A percentile compares a stretch with the other conserved stretches of the same genome.
Conservation (phyloP, 2,888 invertebrate genomes). For the Mimas tiliae region DNA sequence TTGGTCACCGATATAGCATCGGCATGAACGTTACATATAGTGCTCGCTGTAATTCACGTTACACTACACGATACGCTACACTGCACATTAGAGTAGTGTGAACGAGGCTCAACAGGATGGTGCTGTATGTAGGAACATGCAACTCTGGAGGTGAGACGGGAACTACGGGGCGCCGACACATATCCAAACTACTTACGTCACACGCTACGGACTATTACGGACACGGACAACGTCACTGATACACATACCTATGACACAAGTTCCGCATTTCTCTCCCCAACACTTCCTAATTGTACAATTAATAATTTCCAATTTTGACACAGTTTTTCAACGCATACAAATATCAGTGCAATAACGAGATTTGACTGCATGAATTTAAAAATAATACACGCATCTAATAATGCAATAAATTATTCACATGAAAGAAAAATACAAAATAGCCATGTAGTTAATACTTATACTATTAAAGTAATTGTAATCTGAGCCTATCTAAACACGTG, state of each 20-base stretch:
- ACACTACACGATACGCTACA: not conserved
- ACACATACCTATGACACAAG: slow-evolving; percentile 50
- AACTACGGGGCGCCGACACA: slow-evolving; percentile 67
- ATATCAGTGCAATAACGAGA: slow-evolving; percentile 86
- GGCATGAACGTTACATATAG: not conserved
- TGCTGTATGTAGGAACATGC: slow-evolving; percentile 57
- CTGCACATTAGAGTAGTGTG: slow-evolving; percentile 1
- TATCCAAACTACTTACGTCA: slow-evolving; percentile 75
- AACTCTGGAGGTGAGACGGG: slow-evolving; percentile 55
- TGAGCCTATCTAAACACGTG: slow-evolving; percentile 71
- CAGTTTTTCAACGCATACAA: slow-evolving; percentile 29
- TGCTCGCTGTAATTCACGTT: not conserved
- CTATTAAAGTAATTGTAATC: slow-evolving; percentile 49
- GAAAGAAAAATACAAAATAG: slow-evolving; percentile 43
- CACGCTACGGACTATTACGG: slow-evolving; percentile 41
- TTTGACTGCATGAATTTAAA: slow-evolving; percentile 84
- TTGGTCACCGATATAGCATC: too few species aligned
- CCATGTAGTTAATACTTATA: slow-evolving; percentile 35
- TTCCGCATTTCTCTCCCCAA: slow-evolving; percentile 20
- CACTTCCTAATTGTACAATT: not conserved
- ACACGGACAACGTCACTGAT: slow-evolving; percentile 31
- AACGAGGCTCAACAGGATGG: slow-evolving; percentile 36
- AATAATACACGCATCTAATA: slow-evolving; percentile 49
- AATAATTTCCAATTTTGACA: slow-evolving; percentile 8
- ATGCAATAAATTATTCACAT: slow-evolving; percentile 44